Conservation (phyloP, 2,797 vertebrate genomes). For the Phoebastria nigripes region DNA sequence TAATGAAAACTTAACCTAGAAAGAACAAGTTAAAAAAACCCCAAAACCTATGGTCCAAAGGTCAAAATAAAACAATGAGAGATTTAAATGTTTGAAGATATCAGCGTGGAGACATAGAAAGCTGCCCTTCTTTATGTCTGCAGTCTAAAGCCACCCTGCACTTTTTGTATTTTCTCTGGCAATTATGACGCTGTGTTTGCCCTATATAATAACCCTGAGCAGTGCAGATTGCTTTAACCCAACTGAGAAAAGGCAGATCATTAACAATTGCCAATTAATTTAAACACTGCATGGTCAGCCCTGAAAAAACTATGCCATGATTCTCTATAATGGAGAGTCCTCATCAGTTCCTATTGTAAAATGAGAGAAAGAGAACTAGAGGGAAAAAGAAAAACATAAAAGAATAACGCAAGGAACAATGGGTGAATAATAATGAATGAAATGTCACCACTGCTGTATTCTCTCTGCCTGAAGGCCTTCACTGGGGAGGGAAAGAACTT, state of each 20-base stretch:
- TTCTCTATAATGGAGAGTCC: slow-evolving; percentile 1
- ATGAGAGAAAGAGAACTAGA: not conserved
- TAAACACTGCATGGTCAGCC: not conserved
- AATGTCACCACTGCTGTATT: not conserved
- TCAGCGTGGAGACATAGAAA: not conserved
- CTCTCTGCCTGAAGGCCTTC: not conserved
- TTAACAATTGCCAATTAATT: slow-evolving; percentile 51
- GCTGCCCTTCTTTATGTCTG: not conserved
- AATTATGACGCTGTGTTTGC: not conserved
- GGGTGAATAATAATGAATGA: slow-evolving; percentile 20
- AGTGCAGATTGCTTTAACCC: slow-evolving; percentile 22
- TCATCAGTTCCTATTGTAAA: slow-evolving; percentile 25
- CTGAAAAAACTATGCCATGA: not conserved
- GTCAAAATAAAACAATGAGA: not conserved
- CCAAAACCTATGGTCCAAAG: not conserved
- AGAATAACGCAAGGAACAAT: not conserved
- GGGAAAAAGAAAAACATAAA: not conserved
- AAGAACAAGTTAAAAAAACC: not conserved
- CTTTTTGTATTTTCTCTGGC: not conserved
- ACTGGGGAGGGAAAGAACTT: not conserved
- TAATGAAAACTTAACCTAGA: not conserved
- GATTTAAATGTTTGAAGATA: not conserved
- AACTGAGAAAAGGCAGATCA: not conserved
- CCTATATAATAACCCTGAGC: not conserved
- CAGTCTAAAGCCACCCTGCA: not conserved